Evolutionary conservation across 2,797 vertebrate genomes (phyloP).

Genomic region (Diplodus puntazzo): DNA sequence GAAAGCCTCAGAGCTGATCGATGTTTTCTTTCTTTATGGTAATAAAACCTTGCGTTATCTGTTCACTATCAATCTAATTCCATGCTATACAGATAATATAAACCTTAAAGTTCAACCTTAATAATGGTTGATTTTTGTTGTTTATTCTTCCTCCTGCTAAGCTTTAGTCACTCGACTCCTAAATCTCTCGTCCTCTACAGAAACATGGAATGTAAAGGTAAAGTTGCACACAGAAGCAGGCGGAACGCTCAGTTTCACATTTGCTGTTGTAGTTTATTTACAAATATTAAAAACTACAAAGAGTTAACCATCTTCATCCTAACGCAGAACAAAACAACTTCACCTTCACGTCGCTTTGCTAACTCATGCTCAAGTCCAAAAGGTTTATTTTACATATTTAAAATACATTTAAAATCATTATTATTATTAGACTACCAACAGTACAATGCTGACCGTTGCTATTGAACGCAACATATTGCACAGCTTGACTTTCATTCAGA

Average conservation of each 20-base stretch:
- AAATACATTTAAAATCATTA: slow-evolving; percentile 96
- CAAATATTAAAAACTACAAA: slow-evolving; percentile 85
- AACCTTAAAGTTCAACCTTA: not conserved
- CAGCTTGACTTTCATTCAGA: slow-evolving; percentile 94
- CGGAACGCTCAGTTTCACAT: slow-evolving; percentile 53
- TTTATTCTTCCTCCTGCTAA: not conserved
- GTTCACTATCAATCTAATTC: not conserved
- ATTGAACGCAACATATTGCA: slow-evolving; percentile 94
- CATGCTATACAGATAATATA: not conserved
- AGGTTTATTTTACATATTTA: slow-evolving; percentile 99
- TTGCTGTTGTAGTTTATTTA: slow-evolving; percentile 82
- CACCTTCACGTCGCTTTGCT: slow-evolving; percentile 85
- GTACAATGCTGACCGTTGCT: slow-evolving; percentile 94
- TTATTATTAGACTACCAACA: slow-evolving; percentile 92
- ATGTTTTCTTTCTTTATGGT: not conserved
- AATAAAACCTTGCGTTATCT: not conserved
- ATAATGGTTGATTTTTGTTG: not conserved
- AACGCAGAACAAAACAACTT: slow-evolving; percentile 82
- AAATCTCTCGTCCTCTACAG: not conserved
- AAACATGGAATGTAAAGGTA: not conserved
- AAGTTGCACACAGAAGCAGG: slow-evolving; percentile 56
- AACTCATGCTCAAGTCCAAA: slow-evolving; percentile 94
- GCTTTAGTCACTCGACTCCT: not conserved
- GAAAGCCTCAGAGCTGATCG: not conserved
- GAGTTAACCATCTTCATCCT: slow-evolving; percentile 65